phyloP scores from a whole-genome alignment of 2,113 vertebrate genomes.

The Peromyscus maniculatus region DNA sequence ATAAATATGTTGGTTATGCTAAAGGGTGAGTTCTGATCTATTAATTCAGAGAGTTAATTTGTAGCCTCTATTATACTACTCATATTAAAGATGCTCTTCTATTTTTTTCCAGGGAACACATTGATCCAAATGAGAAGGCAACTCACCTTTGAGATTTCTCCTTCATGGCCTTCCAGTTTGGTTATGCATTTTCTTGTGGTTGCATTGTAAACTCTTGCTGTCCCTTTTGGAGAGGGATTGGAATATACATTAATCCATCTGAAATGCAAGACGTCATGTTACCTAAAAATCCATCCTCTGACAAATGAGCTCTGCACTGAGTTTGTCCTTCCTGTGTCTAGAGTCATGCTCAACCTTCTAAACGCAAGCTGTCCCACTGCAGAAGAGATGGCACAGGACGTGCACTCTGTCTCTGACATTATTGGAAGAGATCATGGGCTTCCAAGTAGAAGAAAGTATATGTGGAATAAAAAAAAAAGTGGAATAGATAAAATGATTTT shows the following conservation, averaged over 20 bases:
- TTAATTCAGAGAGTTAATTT: conserved; percentile 79
- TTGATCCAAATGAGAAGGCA: background rate
- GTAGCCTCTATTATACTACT: conserved; percentile 79
- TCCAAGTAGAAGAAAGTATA: background rate
- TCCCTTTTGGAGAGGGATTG: conserved; percentile 86
- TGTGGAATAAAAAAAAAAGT: background rate
- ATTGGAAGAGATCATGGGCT: background rate
- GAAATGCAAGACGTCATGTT: conserved; percentile 1
- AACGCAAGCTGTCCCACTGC: background rate
- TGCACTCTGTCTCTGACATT: background rate
- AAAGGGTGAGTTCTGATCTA: conserved; percentile 79
- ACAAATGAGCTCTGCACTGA: background rate
- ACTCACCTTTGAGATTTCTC: conserved; percentile 96
- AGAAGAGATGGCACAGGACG: background rate
- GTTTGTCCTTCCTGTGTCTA: background rate
- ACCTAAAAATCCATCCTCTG: background rate
- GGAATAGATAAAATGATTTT: background rate
- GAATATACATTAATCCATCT: background rate
- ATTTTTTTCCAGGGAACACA: background rate
- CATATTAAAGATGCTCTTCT: background rate
- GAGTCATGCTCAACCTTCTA: background rate
- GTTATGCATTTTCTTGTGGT: conserved; percentile 91
- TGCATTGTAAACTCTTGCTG: conserved; percentile 92
- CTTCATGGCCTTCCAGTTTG: conserved; percentile 93
- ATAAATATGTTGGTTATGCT: conserved; percentile 83